Base-by-base conservation (phyloP, 2,113 vertebrate genomes). In the Carassius gibelio region DNA sequence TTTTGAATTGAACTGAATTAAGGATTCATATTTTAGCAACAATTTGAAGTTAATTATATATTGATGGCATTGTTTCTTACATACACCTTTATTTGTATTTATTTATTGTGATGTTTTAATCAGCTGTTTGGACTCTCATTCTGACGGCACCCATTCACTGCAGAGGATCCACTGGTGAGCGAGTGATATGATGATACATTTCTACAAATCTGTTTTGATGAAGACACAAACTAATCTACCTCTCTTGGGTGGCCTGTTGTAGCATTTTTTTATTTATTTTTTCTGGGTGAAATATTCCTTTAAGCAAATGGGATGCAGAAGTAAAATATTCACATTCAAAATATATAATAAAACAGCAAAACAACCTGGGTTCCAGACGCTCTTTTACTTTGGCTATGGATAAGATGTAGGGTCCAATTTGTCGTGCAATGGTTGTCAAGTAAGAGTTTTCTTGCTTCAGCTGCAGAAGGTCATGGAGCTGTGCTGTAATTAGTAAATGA, bases 301-400 rank as follows among this genome's bases (percentile, higher is more conserved):
- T 42, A 79, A 23, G 3, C n/a, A 26, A 45, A 80, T 48, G 21
- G 14, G 9, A 64, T 64, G 78, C 61, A 5, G n/a, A 45, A 45
- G 34, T 42, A 66, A 61, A 50, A 81, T 45, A 81, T 36, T 55
- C 3, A 42, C n/a, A 79, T 21, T 1, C 50, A 21, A 52, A 14
- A 10, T 15, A 66, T 34, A 48, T 4, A 1, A 8, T 2, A 82
- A 68, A 52, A 61, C 5, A 13, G 62, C 1, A 69, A 52, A 30
- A 23, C 30, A 89, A 98, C 97, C 97, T 98, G 91, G 97, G 96
- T 90, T 98, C 97, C 30, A 99, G 94, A 1, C 95, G 91, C 90
- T 98, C 97, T 89, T 97, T 97, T 87, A 99, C 98, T 89, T 97
- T 98, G 86, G 97, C 96, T 0, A 99, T 98, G 85, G 97, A 99